These are phyloP conservation scores for Chironomus riparius DNA, from an alignment of 2,888 invertebrate genomes.

Conservation along the genomic window DNA sequence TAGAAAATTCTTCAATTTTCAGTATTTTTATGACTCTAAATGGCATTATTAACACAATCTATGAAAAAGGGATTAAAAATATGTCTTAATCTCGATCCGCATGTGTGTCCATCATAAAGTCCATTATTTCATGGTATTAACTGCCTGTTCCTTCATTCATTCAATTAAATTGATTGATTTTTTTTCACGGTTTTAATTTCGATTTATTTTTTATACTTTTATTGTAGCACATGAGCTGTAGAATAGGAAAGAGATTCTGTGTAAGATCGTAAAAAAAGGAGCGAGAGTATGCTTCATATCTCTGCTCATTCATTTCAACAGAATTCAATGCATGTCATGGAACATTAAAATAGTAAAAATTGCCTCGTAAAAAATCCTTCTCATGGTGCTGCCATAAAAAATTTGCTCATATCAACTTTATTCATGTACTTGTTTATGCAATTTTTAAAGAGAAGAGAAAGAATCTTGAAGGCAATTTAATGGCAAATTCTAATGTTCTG, in stretches of 20 bases:
- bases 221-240: not conserved
- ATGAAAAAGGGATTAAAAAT: slow-evolving; percentile 10
- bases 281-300: not conserved
- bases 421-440: not conserved
- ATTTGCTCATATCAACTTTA: slow-evolving; percentile 10
- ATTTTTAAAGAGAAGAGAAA: not conserved
- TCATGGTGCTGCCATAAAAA: not conserved
- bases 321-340: slow-evolving; percentile 22
- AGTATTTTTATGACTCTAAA: slow-evolving; percentile 14
- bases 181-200: slow-evolving; percentile 17
- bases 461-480: slow-evolving; percentile 19
- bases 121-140: not conserved
- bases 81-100: slow-evolving; percentile 22
- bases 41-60: slow-evolving; percentile 14
- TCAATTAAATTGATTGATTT: slow-evolving; percentile 27
- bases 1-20: slow-evolving; percentile 1
- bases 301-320: not conserved
- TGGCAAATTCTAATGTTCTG: slow-evolving; percentile 4
- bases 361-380: slow-evolving; percentile 18
- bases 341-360: slow-evolving; percentile 26
- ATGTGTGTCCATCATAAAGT: not conserved
- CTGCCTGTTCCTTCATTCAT: slow-evolving; percentile 18
- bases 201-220: not conserved
- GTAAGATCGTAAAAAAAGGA: slow-evolving; percentile 5
- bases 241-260: not conserved